Evolutionary conservation across 1,140 invertebrate species (phyloP), one percentile per base, ranked within the genome.

Genomic region (Drosophila kohkoa): DNA sequence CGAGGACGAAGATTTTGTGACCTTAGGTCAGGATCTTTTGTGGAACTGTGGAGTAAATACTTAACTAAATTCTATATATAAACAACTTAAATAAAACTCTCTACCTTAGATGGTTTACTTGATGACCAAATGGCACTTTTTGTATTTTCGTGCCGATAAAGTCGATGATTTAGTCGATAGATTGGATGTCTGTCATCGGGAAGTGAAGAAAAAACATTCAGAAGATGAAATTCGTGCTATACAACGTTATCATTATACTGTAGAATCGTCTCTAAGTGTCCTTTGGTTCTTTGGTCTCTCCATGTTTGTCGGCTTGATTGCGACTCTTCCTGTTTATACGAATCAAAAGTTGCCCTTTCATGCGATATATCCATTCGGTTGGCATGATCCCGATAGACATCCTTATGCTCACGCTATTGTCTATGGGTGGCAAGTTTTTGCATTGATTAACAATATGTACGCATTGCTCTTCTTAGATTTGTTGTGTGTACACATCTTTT

Each of bases 271-370:
- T 1, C 2, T 72, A 6, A 0, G 45, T 0, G 0, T 48, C 0
- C 1, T 15, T 1, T 86, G 82, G 82, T n/a, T 41, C 10, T 1
- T 6, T 5, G 25, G 13, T 0, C 3, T 76, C 0, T 0, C 25
- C 0, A 0, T 52, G 0, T 81, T 86, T 5, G 4, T 38, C 0
- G 0, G 43, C 4, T 43, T 86, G 16, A 54, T 59, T 10, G 10
- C 73, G 3, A 41, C 41, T 3, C 59, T 66, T 5, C 82, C 82
- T 0, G 4, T 75, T 5, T 86, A 64, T 63, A 57, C 77, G 1
- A 13, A 49, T 3, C 75, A 73, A n/a, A 7, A 7, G 5, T 25
- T 86, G 5, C 82, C 82, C 2, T 81, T 86, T 43, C 70, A 81
- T 30, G 60, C 46, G 0, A 15, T 41, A 1, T 86, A 20, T 45